A percentile compares a stretch with the other conserved stretches of the same genome.
Conservation (phyloP, 2,888 invertebrate genomes). For the Dryocosmus kuriphilus region DNA sequence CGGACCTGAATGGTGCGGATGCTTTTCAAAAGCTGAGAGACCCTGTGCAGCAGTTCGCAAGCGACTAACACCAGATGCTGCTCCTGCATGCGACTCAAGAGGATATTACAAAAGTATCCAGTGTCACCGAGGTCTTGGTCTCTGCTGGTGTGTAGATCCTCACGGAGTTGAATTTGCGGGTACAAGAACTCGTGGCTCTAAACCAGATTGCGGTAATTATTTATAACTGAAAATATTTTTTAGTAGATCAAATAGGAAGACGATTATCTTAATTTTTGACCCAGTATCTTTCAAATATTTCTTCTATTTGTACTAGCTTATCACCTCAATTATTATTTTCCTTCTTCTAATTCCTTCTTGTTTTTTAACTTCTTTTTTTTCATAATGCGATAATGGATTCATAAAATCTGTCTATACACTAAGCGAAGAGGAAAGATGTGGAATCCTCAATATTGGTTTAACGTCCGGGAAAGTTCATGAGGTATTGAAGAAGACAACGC, state of each 20-base stretch:
- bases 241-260: slow-evolving; percentile 7
- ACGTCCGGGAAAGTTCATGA: too few relatives aligned
- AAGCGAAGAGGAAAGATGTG: too few relatives aligned
- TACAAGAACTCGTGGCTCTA: slow-evolving; percentile 87
- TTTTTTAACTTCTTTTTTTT: too few relatives aligned
- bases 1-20: slow-evolving; percentile 89
- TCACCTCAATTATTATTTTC: too few relatives aligned
- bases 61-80: slow-evolving; percentile 84
- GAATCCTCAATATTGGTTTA: too few relatives aligned
- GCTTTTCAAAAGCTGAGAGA: slow-evolving; percentile 88
- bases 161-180: slow-evolving; percentile 93
- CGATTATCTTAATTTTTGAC: not conserved
- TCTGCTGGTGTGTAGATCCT: slow-evolving; percentile 96
- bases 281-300: too few relatives aligned
- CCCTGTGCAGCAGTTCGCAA: slow-evolving; percentile 91
- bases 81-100: slow-evolving; percentile 87
- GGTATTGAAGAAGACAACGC: too few relatives aligned
- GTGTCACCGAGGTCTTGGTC: slow-evolving; percentile 91
- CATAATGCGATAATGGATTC: too few relatives aligned
- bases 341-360: too few relatives aligned
- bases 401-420: too few relatives aligned
- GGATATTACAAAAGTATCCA: slow-evolving; percentile 93
- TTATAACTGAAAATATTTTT: not conserved
- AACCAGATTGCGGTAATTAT: slow-evolving; percentile 87
- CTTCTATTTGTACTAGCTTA: too few relatives aligned